Conservation (phyloP, 2,797 vertebrate genomes). For the Meda fulgida region DNA sequence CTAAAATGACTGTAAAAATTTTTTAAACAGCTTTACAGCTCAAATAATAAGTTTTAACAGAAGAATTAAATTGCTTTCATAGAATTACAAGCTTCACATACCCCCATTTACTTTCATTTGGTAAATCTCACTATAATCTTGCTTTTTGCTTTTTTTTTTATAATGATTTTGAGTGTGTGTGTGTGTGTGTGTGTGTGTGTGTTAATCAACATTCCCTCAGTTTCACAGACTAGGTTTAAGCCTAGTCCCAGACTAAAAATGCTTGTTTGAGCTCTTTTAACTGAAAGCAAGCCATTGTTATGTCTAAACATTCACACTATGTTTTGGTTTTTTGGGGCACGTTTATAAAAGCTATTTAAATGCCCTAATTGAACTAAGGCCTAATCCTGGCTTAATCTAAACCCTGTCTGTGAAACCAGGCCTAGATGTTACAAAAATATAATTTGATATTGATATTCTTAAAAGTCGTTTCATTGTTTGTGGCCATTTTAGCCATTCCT, state of each 20-base stretch:
- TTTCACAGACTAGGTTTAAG: too few species aligned
- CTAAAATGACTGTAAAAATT: not conserved
- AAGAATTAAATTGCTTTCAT: not conserved
- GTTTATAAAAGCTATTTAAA: too few species aligned
- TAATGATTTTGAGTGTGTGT: not conserved
- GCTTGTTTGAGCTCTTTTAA: too few species aligned
- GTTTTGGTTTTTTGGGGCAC: too few species aligned
- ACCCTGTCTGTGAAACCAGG: too few species aligned
- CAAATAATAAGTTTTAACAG: not conserved
- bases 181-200: too few species aligned
- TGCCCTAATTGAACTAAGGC: too few species aligned
- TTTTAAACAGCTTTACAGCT: not conserved
- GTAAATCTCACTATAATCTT: not conserved
- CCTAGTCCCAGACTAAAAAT: too few species aligned
- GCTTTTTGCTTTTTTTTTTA: not conserved
- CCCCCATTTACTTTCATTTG: not conserved
- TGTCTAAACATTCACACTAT: too few species aligned
- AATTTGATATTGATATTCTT: not conserved
- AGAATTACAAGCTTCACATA: not conserved
- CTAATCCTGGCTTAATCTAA: too few species aligned
- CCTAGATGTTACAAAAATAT: not conserved
- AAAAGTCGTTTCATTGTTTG: not conserved
- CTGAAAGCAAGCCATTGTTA: too few species aligned
- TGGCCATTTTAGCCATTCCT: not conserved
- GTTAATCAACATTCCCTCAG: too few species aligned